These are phyloP conservation scores for Tupiocoris notatus DNA, from an alignment of 2,888 invertebrate species.

Conservation along the genomic window DNA sequence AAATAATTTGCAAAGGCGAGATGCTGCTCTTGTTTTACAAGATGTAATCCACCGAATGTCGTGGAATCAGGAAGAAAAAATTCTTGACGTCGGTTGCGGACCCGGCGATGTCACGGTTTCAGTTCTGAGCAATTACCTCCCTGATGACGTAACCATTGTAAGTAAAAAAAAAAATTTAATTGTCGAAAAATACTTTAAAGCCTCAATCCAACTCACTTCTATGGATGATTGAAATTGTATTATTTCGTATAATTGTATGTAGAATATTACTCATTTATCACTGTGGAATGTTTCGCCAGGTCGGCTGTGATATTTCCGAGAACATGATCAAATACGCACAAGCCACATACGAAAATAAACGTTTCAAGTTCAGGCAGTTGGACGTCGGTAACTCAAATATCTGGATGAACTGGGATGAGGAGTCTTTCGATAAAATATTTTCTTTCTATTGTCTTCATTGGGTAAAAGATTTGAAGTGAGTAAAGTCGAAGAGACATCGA, in stretches of 20 bases:
- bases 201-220: too few species aligned
- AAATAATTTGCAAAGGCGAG: slow-evolving; percentile 67
- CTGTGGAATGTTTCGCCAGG: too few species aligned
- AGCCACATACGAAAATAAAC: slow-evolving; percentile 37
- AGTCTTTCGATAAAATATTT: slow-evolving; percentile 66
- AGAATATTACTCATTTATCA: too few species aligned
- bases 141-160: slow-evolving; percentile 35
- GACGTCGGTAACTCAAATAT: slow-evolving; percentile 60
- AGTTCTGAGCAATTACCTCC: slow-evolving; percentile 62
- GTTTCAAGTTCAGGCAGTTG: slow-evolving; percentile 52
- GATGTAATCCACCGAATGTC: slow-evolving; percentile 59
- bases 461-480: slow-evolving; percentile 69
- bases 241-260: too few species aligned
- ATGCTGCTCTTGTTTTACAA: slow-evolving; percentile 64
- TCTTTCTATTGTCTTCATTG: slow-evolving; percentile 80
- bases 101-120: slow-evolving; percentile 52
- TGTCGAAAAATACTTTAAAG: too few species aligned
- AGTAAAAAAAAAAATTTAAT: too few species aligned
- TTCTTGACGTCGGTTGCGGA: slow-evolving; percentile 55
- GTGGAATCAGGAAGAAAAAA: slow-evolving; percentile 59
- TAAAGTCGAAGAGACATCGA: too few species aligned
- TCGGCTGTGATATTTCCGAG: slow-evolving; percentile 69
- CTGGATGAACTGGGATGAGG: slow-evolving; percentile 49
- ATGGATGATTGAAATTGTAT: too few species aligned
- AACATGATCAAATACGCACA: slow-evolving; percentile 68